Percentiles rank a stretch among this genome's conserved stretches.
Evolutionary conservation across 30 jellyfish, hydroid and myxozoan genomes (phyloP).

Genomic region (Haliclystus octoradiatus): DNA sequence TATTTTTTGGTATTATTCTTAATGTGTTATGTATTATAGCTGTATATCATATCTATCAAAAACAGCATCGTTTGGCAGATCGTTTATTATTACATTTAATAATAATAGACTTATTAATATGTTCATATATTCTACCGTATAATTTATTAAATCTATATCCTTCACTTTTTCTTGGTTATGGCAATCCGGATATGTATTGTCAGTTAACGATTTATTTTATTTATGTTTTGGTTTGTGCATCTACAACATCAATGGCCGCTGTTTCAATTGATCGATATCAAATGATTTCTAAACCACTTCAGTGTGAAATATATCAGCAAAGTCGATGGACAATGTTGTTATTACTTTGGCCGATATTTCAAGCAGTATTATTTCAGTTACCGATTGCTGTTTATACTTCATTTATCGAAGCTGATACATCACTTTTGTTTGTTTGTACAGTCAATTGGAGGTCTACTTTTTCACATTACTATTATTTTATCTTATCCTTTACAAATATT

Average conservation of each 20-base stretch:
- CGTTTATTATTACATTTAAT: background rate
- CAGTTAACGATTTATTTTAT: background rate
- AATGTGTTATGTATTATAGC: too few relatives aligned
- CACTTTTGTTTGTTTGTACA: background rate
- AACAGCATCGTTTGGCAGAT: background rate
- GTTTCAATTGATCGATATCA: background rate
- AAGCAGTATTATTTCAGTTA: background rate
- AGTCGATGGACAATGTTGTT: background rate
- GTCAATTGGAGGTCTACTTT: background rate
- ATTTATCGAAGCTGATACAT: background rate
- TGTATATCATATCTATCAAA: too few relatives aligned
- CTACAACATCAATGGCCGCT: background rate
- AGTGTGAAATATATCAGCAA: background rate
- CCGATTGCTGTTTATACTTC: background rate
- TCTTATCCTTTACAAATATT: background rate
- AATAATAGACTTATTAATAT: background rate
- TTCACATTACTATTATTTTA: background rate
- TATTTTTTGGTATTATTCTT: too few relatives aligned
- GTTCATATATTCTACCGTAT: background rate
- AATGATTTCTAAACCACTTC: background rate
- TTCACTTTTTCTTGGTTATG: background rate
- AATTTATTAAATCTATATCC: background rate
- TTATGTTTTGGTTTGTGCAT: background rate
- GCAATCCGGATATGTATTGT: background rate
- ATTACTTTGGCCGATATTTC: background rate